Evolutionary conservation across 2,113 vertebrate genomes (phyloP).

Genomic region (Telmatochromis sp.): DNA sequence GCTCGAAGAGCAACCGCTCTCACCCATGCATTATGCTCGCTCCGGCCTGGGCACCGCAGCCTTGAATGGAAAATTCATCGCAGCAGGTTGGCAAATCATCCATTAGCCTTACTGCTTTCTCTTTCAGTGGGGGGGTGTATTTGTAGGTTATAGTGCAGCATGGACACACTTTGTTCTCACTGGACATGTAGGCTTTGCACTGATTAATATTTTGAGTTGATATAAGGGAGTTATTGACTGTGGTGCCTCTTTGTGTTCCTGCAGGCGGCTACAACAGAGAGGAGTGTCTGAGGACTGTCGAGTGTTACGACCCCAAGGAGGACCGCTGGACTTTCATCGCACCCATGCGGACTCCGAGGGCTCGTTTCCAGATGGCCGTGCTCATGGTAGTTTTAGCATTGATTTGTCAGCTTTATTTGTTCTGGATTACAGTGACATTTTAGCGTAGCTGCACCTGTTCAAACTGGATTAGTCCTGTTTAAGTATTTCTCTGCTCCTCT

Average conservation of each 20-base stretch:
- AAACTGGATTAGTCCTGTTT: background rate
- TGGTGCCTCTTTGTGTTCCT: background rate
- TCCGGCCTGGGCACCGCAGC: constrained; percentile 89
- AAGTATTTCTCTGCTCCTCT: background rate
- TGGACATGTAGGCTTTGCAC: background rate
- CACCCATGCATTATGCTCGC: constrained; percentile 93
- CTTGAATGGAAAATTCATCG: constrained; percentile 82
- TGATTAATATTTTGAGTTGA: background rate
- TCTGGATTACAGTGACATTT: background rate
- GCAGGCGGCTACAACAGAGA: constrained; percentile 96
- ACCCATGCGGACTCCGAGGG: constrained; percentile 93
- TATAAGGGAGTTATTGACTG: background rate
- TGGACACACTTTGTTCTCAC: rapidly evolving
- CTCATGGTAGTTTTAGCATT: constrained; percentile 80
- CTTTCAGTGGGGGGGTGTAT: rapidly evolving
- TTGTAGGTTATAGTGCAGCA: background rate
- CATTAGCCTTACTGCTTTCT: background rate
- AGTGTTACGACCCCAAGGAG: constrained; percentile 86
- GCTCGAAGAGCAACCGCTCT: constrained; percentile 81
- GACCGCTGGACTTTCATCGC: constrained; percentile 92
- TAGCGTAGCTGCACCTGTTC: background rate
- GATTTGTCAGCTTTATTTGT: background rate
- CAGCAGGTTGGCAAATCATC: constrained; percentile 76
- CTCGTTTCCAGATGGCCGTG: constrained; percentile 97
- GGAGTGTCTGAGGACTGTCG: constrained; percentile 94